phyloP scores from a whole-genome alignment of 2,888 invertebrate species.

The Phytoseiulus persimilis region DNA sequence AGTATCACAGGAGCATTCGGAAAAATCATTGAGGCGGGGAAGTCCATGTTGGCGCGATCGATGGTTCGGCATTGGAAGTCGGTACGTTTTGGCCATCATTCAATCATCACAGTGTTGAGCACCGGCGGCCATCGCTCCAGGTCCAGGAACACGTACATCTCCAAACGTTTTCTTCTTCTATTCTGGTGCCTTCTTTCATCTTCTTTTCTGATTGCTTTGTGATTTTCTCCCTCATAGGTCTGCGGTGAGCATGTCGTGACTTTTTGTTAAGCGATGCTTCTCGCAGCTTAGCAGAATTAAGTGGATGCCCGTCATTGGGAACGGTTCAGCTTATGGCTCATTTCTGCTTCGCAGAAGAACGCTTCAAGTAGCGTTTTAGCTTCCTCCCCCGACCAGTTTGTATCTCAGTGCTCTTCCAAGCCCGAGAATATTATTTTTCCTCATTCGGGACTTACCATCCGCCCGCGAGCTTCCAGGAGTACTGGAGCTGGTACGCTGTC shows the following conservation, averaged over 20 bases:
- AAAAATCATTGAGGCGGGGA: too few species aligned
- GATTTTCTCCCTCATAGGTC: not conserved
- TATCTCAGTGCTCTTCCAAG: too few species aligned
- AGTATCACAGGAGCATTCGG: too few species aligned
- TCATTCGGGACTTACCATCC: too few species aligned
- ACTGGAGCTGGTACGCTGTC: too few species aligned
- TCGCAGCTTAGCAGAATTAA: not conserved
- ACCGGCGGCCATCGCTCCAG: not conserved
- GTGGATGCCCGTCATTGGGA: not conserved
- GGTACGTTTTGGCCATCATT: not conserved
- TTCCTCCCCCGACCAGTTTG: not conserved
- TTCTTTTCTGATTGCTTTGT: not conserved
- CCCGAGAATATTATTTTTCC: too few species aligned
- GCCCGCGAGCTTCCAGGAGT: too few species aligned
- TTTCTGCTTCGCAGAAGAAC: not conserved
- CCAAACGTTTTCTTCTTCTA: not conserved
- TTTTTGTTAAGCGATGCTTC: not conserved
- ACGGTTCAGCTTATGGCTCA: not conserved
- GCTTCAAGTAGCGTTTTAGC: not conserved
- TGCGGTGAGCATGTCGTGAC: not conserved
- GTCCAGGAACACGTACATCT: not conserved
- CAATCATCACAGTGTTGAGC: not conserved
- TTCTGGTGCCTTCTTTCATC: not conserved
- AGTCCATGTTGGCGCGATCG: not conserved
- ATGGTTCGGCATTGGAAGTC: not conserved